A percentile compares a stretch with the other conserved stretches of the same genome.
These are phyloP conservation scores for Drosophila colorata DNA, from an alignment of 2,888 invertebrate species.

Conservation along the genomic window DNA sequence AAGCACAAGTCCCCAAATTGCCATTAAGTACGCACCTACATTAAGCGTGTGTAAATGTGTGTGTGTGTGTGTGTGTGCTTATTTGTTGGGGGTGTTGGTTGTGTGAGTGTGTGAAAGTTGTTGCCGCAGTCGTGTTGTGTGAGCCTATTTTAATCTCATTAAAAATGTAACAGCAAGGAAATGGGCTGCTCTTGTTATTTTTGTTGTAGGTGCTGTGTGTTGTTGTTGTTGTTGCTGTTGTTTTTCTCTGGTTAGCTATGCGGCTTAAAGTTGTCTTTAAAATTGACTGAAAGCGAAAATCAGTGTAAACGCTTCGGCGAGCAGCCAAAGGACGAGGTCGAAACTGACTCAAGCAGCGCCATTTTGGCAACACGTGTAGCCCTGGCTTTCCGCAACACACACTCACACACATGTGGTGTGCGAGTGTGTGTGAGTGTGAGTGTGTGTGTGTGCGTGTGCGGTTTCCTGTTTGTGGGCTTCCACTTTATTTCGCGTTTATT, in stretches of 20 bases:
- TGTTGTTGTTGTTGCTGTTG: slow-evolving; percentile 31
- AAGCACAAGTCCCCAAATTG: slow-evolving; percentile 77
- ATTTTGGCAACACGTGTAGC: slow-evolving; percentile 66
- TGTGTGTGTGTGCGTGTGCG: slow-evolving; percentile 41
- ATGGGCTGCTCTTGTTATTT: slow-evolving; percentile 53
- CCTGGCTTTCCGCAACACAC: slow-evolving; percentile 36
- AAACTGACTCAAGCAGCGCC: slow-evolving; percentile 36
- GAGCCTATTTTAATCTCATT: slow-evolving; percentile 82
- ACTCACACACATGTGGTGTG: slow-evolving; percentile 20
- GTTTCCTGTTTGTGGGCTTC: slow-evolving; percentile 69
- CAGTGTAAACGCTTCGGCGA: slow-evolving; percentile 80
- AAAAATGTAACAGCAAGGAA: slow-evolving; percentile 78
- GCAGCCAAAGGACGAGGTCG: slow-evolving; percentile 42
- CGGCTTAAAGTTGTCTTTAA: slow-evolving; percentile 82
- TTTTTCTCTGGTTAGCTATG: slow-evolving; percentile 65
- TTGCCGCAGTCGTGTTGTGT: slow-evolving; percentile 65
- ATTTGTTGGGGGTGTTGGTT: slow-evolving; percentile 17
- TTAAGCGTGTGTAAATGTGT: slow-evolving; percentile 24
- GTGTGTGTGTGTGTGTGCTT: slow-evolving; percentile 24
- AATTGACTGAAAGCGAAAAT: slow-evolving; percentile 81
- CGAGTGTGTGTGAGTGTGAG: slow-evolving; percentile 16
- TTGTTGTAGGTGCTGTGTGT: slow-evolving; percentile 9
- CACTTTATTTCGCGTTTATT: slow-evolving; percentile 82
- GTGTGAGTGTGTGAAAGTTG: slow-evolving; percentile 45
- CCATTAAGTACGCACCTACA: slow-evolving; percentile 79